Evolutionary conservation across 2,113 vertebrate species (phyloP).

Genomic region (Nerophis lumbriciformis): DNA sequence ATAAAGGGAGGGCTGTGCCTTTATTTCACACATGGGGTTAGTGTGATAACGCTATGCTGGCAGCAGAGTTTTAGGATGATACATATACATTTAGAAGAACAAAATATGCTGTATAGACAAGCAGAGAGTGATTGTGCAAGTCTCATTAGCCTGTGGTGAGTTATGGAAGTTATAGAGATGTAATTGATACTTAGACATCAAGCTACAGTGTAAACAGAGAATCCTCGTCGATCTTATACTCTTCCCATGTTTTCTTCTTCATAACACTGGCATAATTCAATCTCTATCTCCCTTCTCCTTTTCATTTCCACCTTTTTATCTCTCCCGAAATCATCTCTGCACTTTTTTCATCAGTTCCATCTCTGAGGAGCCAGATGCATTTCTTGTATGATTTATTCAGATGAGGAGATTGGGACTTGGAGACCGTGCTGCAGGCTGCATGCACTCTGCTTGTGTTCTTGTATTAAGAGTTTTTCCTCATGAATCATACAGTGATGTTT

Average conservation of each 20-base stretch:
- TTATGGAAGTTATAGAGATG: too few relatives aligned
- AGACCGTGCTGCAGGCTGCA: slow-evolving; percentile 43
- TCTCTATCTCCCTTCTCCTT: slow-evolving; percentile 12
- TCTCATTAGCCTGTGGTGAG: too few relatives aligned
- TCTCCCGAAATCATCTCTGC: slow-evolving; percentile 13
- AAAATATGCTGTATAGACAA: too few relatives aligned
- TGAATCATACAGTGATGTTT: slow-evolving; percentile 11
- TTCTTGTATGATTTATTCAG: slow-evolving; percentile 63
- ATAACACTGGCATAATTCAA: slow-evolving; percentile 12
- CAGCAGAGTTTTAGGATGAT: too few relatives aligned
- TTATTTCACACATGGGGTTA: too few relatives aligned
- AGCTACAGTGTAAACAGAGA: not conserved
- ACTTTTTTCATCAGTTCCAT: slow-evolving; percentile 27
- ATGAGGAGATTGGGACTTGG: slow-evolving; percentile 41
- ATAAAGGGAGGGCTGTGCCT: too few relatives aligned
- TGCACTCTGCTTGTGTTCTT: slow-evolving; percentile 37
- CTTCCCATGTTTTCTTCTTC: not conserved
- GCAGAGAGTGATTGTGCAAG: too few relatives aligned
- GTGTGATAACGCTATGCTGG: too few relatives aligned
- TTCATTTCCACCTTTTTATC: slow-evolving; percentile 29
- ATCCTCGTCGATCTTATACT: not conserved
- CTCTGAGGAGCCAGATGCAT: slow-evolving; percentile 56
- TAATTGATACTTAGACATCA: slow-evolving; percentile 3
- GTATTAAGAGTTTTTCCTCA: slow-evolving; percentile 34
- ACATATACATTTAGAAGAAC: too few relatives aligned